Percentiles rank a stretch among this genome's conserved stretches.
phyloP scores from a whole-genome alignment of 2,113 vertebrate species.

The Corvus hawaiiensis region DNA sequence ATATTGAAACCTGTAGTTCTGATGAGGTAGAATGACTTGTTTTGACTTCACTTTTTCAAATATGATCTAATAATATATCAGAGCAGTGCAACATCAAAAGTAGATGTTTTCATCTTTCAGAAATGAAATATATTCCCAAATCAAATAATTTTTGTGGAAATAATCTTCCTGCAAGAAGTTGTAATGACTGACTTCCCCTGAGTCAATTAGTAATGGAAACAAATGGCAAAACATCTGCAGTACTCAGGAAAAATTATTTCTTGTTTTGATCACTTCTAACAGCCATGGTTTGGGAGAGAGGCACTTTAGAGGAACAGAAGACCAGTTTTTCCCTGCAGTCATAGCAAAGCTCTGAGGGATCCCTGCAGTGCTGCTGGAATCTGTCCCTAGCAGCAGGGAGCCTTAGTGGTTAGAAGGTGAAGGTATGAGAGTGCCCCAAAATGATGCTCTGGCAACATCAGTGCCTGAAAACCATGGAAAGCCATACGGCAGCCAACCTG shows the following conservation, averaged over 20 bases:
- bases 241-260: neutral
- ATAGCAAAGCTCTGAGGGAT: neutral
- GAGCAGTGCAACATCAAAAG: neutral
- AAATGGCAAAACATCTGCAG: neutral
- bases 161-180: neutral
- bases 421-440: neutral
- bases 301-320: neutral
- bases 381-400: neutral
- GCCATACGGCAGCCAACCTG: neutral
- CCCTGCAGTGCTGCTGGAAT: neutral
- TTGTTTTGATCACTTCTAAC: neutral
- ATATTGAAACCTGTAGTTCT: neutral
- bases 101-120: neutral
- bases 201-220: neutral
- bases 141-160: neutral
- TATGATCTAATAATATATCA: neutral
- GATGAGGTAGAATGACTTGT: constrained; percentile 8
- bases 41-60: constrained; percentile 40
- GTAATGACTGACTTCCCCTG: neutral
- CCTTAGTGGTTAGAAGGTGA: neutral
- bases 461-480: neutral
- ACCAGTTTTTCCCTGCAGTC: neutral
- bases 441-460: neutral
- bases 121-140: constrained; percentile 15
- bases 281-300: neutral